Conservation (phyloP, 2,113 vertebrate species). For the Anas platyrhynchos region DNA sequence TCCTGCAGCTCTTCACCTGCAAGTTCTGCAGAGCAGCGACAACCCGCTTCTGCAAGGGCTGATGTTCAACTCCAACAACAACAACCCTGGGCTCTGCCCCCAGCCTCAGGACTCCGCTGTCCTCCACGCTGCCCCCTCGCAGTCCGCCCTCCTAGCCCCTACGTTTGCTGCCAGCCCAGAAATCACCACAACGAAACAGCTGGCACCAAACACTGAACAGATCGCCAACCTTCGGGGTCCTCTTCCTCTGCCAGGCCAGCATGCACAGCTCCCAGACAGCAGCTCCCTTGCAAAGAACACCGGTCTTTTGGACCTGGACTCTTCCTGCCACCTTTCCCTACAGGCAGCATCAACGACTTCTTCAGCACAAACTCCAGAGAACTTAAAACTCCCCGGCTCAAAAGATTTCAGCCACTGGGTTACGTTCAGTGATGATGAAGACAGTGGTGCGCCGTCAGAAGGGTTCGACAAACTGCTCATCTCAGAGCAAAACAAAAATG, state of each 20-base stretch:
- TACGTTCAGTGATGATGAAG: constrained; percentile 57
- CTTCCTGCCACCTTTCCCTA: not conserved
- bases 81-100: not conserved
- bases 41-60: constrained; percentile 30
- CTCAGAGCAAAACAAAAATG: constrained; percentile 15
- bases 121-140: fast-evolving
- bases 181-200: not conserved
- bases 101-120: not conserved
- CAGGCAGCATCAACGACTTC: not conserved
- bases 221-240: not conserved
- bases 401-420: constrained; percentile 60
- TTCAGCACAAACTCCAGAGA: not conserved
- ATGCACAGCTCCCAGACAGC: not conserved
- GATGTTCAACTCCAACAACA: not conserved
- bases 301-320: constrained; percentile 11
- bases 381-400: not conserved
- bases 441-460: constrained; percentile 22
- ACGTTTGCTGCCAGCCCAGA: not conserved
- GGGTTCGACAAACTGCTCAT: constrained; percentile 46
- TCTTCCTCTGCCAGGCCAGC: constrained; percentile 20
- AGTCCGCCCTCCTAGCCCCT: not conserved
- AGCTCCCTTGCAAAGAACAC: constrained; percentile 22
- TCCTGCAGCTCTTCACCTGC: constrained; percentile 76
- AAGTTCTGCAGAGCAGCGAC: constrained; percentile 69
- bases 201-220: not conserved